Base-by-base conservation (phyloP, 2,113 vertebrate genomes). In the Callipepla squamata region DNA sequence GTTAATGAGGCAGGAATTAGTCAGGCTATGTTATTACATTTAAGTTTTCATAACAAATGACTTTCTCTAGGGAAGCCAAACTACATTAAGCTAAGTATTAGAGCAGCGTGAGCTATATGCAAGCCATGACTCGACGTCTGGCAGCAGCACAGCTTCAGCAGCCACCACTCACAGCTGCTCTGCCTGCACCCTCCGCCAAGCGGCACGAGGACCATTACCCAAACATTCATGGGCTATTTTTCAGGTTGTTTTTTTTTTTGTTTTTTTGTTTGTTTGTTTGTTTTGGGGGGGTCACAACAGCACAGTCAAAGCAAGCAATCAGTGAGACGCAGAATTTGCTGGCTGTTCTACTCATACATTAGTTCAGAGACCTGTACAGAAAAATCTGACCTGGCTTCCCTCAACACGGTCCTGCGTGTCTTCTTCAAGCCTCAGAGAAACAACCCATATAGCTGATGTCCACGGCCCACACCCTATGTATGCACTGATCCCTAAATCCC, bases 111-210 rank as follows among this genome's bases (percentile, higher is more conserved):
- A 83, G 47, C 34, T 63, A 6, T 13, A 3, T n/a, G 6, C 5
- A 2, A 26, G 62, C 80, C 2, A 3, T 0, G 3, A 13, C 22
- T 2, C 1, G 1, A 32, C 1, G 0, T 34, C 34, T 5, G 61
- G 38, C 0, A 0, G 68, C 65, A 58, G 82, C 63, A 4, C 18
- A 1, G 67, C 87, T 69, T 28, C 48, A 59, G 34, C 75, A 30
- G 42, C 36, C 12, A 5, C 40, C 61, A 5, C 28, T 62, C 11
- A 2, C 87, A 20, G 45, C 85, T 1, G 20, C 69, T 75, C 25
- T 30, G 70, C 62, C 38, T 40, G 15, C 11, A 6, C 21, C 78
- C n/a, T 18, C 21, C 14, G 0, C 40, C 2, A 42, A 1, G 0
- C 5, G 1, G 2, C 44, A 36, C 22, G 9, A 5, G 16, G 2